phyloP scores from a whole-genome alignment of 2,797 vertebrate genomes.

The Propithecus deckenii region DNA sequence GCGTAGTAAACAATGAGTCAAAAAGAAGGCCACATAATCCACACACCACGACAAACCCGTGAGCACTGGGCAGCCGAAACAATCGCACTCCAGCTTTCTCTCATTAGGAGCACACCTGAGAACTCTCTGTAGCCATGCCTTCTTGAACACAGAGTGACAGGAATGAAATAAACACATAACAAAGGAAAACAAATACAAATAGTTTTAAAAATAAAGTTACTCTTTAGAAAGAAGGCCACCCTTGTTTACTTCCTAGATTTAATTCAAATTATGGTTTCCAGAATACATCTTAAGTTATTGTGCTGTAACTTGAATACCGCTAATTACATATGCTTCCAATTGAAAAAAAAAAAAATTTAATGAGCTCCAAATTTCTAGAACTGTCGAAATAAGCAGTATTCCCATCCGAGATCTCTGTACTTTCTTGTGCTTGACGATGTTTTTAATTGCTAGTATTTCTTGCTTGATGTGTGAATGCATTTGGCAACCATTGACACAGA shows the following conservation, averaged over 20 bases:
- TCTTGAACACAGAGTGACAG: not conserved
- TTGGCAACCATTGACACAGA: not conserved
- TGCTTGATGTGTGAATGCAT: not conserved
- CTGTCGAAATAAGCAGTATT: not conserved
- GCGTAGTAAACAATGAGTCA: not conserved
- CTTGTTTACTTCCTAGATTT: conserved; percentile 52
- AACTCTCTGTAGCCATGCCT: not conserved
- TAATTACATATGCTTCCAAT: conserved; percentile 40
- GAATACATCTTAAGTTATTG: conserved; percentile 32
- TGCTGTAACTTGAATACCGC: conserved; percentile 11
- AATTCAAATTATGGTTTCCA: conserved; percentile 16
- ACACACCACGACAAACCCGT: fast-evolving
- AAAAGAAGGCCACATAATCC: not conserved
- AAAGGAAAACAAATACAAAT: not conserved
- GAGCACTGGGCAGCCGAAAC: not conserved
- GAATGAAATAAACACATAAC: not conserved
- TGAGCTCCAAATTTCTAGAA: conserved; percentile 27
- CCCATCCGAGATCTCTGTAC: not conserved
- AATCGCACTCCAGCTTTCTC: not conserved
- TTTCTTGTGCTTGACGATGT: not conserved
- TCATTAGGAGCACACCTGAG: not conserved
- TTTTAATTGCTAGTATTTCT: not conserved
- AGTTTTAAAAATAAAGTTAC: not conserved
- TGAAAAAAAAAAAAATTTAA: conserved; percentile 7
- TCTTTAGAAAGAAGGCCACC: not conserved